These are phyloP conservation scores for Brachynemurus nebulosus DNA, from an alignment of 2,888 invertebrate genomes.

Conservation along the genomic window DNA sequence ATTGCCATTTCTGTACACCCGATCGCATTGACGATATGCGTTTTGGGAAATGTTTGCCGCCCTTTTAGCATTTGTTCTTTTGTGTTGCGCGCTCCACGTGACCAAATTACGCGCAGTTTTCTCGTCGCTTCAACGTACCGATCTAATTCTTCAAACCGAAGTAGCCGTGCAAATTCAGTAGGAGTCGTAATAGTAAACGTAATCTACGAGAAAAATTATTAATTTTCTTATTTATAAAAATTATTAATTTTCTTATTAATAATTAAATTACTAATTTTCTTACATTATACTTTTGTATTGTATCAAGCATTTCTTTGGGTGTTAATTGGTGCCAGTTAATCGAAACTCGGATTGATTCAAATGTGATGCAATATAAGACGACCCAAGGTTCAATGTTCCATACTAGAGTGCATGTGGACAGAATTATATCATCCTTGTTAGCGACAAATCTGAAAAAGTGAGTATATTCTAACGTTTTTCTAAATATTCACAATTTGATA, in stretches of 20 bases:
- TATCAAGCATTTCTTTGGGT: too few species aligned
- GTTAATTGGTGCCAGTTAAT: too few species aligned
- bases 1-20: conserved; percentile 1
- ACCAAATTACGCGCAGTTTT: not conserved
- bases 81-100: not conserved
- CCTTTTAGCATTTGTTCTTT: not conserved
- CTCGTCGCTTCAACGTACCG: not conserved
- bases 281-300: not conserved
- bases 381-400: not conserved
- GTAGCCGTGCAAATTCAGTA: not conserved
- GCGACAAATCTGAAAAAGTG: not conserved
- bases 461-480: too few species aligned
- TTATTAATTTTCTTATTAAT: too few species aligned
- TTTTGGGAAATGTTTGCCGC: not conserved
- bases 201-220: not conserved
- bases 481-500: too few species aligned
- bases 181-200: not conserved
- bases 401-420: not conserved
- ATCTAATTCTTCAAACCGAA: not conserved
- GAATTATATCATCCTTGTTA: not conserved
- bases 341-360: not conserved
- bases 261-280: too few species aligned
- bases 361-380: not conserved
- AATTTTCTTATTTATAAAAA: too few species aligned
- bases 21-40: not conserved